Evolutionary conservation across 2,888 invertebrate species (phyloP), one percentile per base, ranked within the genome.

Genomic region (Drosophila macrospina): DNA sequence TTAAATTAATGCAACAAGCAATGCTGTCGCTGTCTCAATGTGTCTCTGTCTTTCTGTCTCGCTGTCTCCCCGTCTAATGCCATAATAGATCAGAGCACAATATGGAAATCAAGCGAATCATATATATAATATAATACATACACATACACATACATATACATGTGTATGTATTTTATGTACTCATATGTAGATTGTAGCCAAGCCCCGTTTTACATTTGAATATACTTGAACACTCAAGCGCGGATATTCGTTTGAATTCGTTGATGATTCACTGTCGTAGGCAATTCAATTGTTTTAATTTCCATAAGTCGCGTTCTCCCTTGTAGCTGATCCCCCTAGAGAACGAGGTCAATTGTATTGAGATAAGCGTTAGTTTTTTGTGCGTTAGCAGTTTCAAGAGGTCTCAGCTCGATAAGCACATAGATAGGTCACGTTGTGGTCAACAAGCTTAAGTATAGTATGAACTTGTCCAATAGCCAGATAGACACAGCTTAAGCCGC

Each of bases 231-330:
- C 39, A 70, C 54, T 65, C 16, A 50, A 57, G 48, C 32, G 57
- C 36, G 57, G 6, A 20, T 70, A 70, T 56, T 48, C 68, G 55
- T 41, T 42, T 56, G 34, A 20, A 24, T 26, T 45, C 41, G 60
- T 50, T 74, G 60, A 54, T 74, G 72, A 74, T 67, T 74, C 77
- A 74, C 26, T 26, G 32, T 24, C 47, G 66, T 47, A 66, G 71
- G 50, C 71, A 59, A 76, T 70, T 71, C 56, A 74, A 67, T 77
- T 71, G 72, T 42, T 52, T 76, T 6, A 59, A 56, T 75, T 68
- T 41, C 39, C 59, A 73, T 57, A 28, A 63, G 34, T 28, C 26
- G 30, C 37, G 28, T 15, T 45, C 16, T 52, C 15, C 20, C 7
- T 2, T 3, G 8, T n/a, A n/a, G 11, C 66, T 59, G 48, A 8